Evolutionary conservation across 2,888 invertebrate genomes (phyloP), one percentile per base, ranked within the genome.

Genomic region (Reticulitermes lucifugus): DNA sequence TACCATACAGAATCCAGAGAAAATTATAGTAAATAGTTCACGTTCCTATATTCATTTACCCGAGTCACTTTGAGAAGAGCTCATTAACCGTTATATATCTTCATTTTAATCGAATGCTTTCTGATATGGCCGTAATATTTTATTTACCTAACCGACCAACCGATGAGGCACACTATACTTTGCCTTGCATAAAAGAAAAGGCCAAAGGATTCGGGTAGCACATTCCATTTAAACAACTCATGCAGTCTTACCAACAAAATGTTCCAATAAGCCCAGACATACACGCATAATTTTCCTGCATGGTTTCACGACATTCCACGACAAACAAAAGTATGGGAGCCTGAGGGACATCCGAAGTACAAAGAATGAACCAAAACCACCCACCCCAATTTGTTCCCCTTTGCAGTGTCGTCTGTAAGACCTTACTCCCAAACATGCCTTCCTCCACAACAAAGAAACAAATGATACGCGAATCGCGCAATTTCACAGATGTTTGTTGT

Each of bases 401-500:
- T 79, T 55, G 46, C 55, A 25, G n/a, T 51, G 79, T 55, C 79
- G 51, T 79, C 46, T 79, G 79, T 79, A 43, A 55, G 79, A 55
- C 46, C 79, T 51, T 21, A 10, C 79, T 51, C 55, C 55, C 77
- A 25, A 4, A 29, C 77, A 25, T 14, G 46, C 46, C 21, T 51
- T 43, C 25, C 46, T 65, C 70, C 60, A 70, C 81, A 81, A 81
- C 81, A 81, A 81, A 81, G 81, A 81, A 65, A 81, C 81, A 81
- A 81, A 81, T 70, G 81, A 81, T 81, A 65, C 65, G 41, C 22
- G 81, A 81, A 65, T 59, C 81, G 41, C 51, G 81, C 81, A 81
- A 81, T 81, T 81, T 59, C 81, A 81, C 81, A 81, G 81, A 81
- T 80, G 80, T 80, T 80, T 80, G 80, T 79, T 51, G 79, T 51